These are phyloP conservation scores for Poecilus cupreus DNA, from an alignment of 2,888 invertebrate species.

Conservation along the genomic window DNA sequence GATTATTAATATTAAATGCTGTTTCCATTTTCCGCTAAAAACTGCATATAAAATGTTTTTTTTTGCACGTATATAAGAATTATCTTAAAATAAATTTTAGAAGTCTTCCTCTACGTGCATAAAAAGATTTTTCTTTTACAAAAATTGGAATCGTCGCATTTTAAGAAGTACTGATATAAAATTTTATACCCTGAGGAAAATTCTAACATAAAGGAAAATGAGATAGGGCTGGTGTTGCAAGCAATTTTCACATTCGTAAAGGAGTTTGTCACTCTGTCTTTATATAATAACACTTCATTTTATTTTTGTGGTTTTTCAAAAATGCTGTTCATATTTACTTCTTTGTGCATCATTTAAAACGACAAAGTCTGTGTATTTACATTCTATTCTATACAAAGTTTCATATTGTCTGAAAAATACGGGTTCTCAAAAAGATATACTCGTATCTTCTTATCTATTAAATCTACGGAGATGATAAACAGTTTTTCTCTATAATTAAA, in stretches of 20 bases:
- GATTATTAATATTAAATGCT: too few relatives aligned
- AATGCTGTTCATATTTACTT: too few relatives aligned
- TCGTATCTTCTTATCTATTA: too few relatives aligned
- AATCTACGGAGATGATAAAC: too few relatives aligned
- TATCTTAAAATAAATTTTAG: background rate
- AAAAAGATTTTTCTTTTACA: background rate
- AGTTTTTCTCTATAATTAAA: too few relatives aligned
- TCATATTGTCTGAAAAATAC: too few relatives aligned
- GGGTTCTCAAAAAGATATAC: too few relatives aligned
- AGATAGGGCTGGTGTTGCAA: background rate
- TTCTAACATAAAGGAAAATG: constrained; percentile 1
- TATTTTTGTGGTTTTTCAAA: background rate
- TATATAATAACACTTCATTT: background rate
- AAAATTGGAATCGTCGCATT: background rate
- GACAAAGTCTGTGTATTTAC: too few relatives aligned
- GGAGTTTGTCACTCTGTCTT: background rate
- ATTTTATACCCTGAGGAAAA: constrained; percentile 14
- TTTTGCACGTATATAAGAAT: background rate
- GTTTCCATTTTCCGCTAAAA: too few relatives aligned
- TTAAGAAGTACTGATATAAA: constrained; percentile 1
- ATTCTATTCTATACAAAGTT: too few relatives aligned
- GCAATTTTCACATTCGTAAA: background rate
- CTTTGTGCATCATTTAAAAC: too few relatives aligned
- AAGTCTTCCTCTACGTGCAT: background rate
- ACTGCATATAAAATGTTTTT: background rate